A percentile compares a stretch with the other conserved stretches of the same genome.
phyloP scores from a whole-genome alignment of 1,140 invertebrate genomes.

The Ephestia elutella region DNA sequence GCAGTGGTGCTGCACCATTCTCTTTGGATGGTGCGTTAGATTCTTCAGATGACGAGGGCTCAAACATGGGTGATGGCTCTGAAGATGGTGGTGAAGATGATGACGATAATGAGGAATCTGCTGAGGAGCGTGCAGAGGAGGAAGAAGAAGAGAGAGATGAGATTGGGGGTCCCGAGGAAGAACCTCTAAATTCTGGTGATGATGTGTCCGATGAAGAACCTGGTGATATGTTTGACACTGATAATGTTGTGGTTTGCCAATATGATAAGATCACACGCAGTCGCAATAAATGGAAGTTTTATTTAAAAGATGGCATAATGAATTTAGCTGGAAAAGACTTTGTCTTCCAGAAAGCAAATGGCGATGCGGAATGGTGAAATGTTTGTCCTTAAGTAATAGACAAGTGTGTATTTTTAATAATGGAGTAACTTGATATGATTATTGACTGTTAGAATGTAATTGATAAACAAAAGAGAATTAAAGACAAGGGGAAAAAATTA shows the following conservation, averaged over 20 bases:
- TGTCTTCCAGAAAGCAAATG: constrained; percentile 98
- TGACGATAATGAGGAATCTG: constrained; percentile 80
- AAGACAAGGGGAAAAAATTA: constrained; percentile 28
- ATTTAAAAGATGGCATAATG: constrained; percentile 99
- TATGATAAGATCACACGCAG: constrained; percentile 99
- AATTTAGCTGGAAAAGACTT: constrained; percentile 98
- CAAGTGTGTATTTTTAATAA: constrained; percentile 43
- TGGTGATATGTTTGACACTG: constrained; percentile 95
- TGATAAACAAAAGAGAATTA: constrained; percentile 18
- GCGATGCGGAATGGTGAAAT: constrained; percentile 97
- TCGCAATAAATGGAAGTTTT: constrained; percentile 99
- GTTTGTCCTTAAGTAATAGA: constrained; percentile 23
- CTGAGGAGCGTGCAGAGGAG: constrained; percentile 71
- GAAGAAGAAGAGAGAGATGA: constrained; percentile 78
- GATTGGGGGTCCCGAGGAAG: constrained; percentile 86
- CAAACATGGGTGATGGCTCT: constrained; percentile 77
- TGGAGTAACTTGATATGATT: constrained; percentile 38
- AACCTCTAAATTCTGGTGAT: constrained; percentile 96
- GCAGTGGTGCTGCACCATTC: constrained; percentile 58
- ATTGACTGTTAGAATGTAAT: constrained; percentile 32
- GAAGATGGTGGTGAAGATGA: constrained; percentile 87
- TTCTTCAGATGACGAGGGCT: constrained; percentile 69
- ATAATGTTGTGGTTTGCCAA: constrained; percentile 99
- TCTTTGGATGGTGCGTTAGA: constrained; percentile 64
- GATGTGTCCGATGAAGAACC: constrained; percentile 98